Conservation (phyloP, 2,113 vertebrate species). For the Lepus americanus region DNA sequence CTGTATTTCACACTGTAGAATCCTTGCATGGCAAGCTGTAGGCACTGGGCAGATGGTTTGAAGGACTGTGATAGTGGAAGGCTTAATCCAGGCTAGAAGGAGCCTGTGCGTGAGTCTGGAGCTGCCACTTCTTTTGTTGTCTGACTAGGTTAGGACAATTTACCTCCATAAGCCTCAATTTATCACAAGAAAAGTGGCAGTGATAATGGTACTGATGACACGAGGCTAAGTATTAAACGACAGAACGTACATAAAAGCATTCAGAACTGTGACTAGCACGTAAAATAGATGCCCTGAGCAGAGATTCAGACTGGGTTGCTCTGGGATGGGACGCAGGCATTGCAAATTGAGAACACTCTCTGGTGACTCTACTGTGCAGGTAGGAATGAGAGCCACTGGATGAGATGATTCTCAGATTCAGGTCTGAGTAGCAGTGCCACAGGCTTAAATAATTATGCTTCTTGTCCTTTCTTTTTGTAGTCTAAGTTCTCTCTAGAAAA, state of each 20-base stretch:
- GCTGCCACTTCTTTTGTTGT: slow-evolving; percentile 11
- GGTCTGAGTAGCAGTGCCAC: not conserved
- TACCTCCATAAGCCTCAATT: slow-evolving; percentile 30
- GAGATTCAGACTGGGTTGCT: not conserved
- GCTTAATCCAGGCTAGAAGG: not conserved
- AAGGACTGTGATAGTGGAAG: not conserved
- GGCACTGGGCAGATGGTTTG: not conserved
- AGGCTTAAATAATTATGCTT: not conserved
- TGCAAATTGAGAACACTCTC: slow-evolving; percentile 7
- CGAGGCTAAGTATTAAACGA: slow-evolving; percentile 7
- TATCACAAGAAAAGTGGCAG: not conserved
- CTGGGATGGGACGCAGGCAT: not conserved
- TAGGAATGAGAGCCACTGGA: not conserved
- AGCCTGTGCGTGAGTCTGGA: not conserved
- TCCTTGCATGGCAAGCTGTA: not conserved
- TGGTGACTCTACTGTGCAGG: not conserved
- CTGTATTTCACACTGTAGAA: not conserved
- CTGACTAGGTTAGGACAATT: not conserved
- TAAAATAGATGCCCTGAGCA: not conserved
- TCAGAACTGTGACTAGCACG: not conserved
- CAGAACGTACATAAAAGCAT: slow-evolving; percentile 6
- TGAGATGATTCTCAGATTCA: not conserved
- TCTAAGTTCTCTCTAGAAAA: slow-evolving; percentile 49
- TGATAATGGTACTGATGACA: slow-evolving; percentile 25
- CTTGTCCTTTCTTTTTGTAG: slow-evolving; percentile 29